phyloP scores from a whole-genome alignment of 2,113 vertebrate genomes.

The Coptodon rendalli region DNA sequence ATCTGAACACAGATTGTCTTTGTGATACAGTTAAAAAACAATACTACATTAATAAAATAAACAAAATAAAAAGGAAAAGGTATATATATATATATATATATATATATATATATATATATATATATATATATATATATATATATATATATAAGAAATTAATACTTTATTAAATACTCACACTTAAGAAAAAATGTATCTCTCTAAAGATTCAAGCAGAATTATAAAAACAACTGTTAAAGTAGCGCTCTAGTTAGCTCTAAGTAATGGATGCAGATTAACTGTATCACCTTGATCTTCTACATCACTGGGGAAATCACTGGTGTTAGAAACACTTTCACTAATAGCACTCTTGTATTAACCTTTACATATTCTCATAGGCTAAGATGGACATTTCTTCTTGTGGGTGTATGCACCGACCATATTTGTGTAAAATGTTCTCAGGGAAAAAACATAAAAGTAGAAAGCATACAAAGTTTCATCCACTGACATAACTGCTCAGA shows the following conservation, averaged over 20 bases:
- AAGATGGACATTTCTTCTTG: background rate
- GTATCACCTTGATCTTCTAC: background rate
- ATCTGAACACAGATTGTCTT: background rate
- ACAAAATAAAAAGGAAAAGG: background rate
- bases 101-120: background rate
- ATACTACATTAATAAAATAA: background rate
- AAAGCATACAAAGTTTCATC: constrained; percentile 9
- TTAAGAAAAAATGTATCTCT: background rate
- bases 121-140: no score
- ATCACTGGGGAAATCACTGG: background rate
- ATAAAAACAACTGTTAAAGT: background rate
- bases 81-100: background rate
- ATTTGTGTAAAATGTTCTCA: background rate
- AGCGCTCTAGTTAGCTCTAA: background rate
- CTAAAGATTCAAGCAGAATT: background rate
- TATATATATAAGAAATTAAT: background rate
- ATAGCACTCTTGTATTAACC: background rate
- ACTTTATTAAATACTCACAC: background rate
- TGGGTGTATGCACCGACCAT: background rate
- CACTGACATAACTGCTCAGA: constrained; percentile 39
- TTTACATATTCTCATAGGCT: background rate
- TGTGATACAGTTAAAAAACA: background rate
- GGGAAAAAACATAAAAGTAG: background rate
- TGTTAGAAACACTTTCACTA: background rate
- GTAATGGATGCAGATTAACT: constrained; percentile 1